Evolutionary conservation across 2,888 invertebrate genomes (phyloP).

Genomic region (Ptychoptera contaminata): DNA sequence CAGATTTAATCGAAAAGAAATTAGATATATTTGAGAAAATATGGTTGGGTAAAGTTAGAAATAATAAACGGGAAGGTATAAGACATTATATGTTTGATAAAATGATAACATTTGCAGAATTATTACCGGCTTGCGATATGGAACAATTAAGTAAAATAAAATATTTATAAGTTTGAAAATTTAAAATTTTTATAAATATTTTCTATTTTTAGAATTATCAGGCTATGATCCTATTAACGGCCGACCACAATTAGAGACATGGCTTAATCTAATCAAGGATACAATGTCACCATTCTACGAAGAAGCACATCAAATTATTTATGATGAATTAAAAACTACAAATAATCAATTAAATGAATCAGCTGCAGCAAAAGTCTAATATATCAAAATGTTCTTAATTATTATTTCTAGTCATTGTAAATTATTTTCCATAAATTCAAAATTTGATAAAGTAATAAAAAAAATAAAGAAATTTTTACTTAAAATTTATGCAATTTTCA

Average conservation of each 20-base stretch:
- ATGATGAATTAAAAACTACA: constrained; percentile 18
- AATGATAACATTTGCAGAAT: constrained; percentile 51
- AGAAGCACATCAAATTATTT: constrained; percentile 34
- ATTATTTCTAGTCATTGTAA: too few relatives aligned
- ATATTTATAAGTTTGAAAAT: background rate
- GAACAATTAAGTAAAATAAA: constrained; percentile 53
- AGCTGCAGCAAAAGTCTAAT: constrained; percentile 16
- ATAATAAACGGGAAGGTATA: too few relatives aligned
- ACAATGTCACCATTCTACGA: constrained; percentile 47
- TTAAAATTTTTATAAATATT: constrained; percentile 5
- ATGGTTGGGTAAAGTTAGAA: constrained; percentile 30
- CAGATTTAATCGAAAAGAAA: constrained; percentile 23
- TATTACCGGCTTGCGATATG: constrained; percentile 58
- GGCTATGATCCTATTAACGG: constrained; percentile 46
- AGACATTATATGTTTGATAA: constrained; percentile 35
- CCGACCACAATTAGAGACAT: constrained; percentile 40
- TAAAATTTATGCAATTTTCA: too few relatives aligned
- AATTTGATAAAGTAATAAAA: too few relatives aligned
- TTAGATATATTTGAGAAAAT: constrained; percentile 40
- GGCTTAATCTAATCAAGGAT: constrained; percentile 45
- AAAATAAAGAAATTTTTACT: too few relatives aligned
- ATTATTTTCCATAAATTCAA: too few relatives aligned
- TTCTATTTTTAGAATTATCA: constrained; percentile 47
- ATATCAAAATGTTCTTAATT: too few relatives aligned
- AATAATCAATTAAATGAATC: constrained; percentile 16